Evolutionary conservation across 2,797 vertebrate species (phyloP), one percentile per base, ranked within the genome.

Genomic region (Australoheros facetus): DNA sequence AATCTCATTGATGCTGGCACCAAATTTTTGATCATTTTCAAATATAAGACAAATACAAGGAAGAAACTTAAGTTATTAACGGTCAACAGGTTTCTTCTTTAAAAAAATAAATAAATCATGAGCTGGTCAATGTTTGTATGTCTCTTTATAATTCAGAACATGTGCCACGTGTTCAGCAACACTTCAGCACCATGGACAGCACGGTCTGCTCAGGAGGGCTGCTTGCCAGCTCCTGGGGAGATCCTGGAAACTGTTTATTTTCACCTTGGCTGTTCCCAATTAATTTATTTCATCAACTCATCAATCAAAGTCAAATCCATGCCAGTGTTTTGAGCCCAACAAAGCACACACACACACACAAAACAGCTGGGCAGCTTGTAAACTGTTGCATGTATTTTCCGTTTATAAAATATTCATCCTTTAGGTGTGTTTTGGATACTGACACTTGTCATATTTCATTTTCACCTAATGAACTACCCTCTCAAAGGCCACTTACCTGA

Each of bases 401-500:
- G 13, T 69, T 69, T 30, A 69, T 45, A 16, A 30, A 32, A 32
- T 32, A 54, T 26, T 5, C 23, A 21, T 16, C 30, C 14, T 30
- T 7, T n/a, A 30, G 12, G 53, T 21, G 9, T 21, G 53, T 54
- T 54, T 54, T 54, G 53, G 53, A 51, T 51, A 51, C 48, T 5
- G 16, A 51, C 17, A 51, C 16, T 48, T 48, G 45, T 54, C 53
- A 54, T 4, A 54, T 11, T 21, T 54, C n/a, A n/a, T 8, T 6
- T 1, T 1, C 8, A 3, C 13, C 26, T 4, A 48, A 13, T 17
- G 34, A 75, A 45, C 51, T 10, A 45, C 9, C 34, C 14, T 14
- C 7, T 28, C 13, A 45, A 72, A 21, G 13, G 28, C 1, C 21
- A 9, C 96, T 96, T 91, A 98, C 98, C 97, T 69, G 97, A 97